Percentiles rank a stretch among this genome's conserved stretches.
Evolutionary conservation across 2,113 vertebrate species (phyloP).

Genomic region (Prolemur simus): DNA sequence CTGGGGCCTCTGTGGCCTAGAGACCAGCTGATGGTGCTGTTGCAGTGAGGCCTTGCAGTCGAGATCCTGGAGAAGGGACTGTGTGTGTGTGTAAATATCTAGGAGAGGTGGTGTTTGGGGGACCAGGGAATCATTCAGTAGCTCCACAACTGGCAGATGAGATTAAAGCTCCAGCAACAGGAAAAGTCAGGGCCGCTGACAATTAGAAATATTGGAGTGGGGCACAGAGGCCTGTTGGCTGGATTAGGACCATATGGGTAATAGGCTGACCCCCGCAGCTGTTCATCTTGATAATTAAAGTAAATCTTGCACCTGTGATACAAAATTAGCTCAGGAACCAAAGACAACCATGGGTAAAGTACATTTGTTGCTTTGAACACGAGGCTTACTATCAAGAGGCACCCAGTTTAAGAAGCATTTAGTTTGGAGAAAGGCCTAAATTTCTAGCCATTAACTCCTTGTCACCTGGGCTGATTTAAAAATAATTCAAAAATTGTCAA

Average conservation of each 20-base stretch:
- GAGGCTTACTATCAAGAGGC: slow-evolving; percentile 66
- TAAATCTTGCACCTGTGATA: slow-evolving; percentile 80
- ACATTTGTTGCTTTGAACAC: slow-evolving; percentile 67
- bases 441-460: slow-evolving; percentile 58
- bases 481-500: neutral
- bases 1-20: neutral
- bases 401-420: slow-evolving; percentile 38
- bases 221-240: slow-evolving; percentile 1
- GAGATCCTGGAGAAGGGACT: neutral
- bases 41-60: neutral
- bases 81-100: neutral
- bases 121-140: neutral
- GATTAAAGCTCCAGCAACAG: slow-evolving; percentile 70
- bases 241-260: slow-evolving; percentile 65
- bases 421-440: neutral
- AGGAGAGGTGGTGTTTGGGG: neutral
- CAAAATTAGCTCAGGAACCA: slow-evolving; percentile 67
- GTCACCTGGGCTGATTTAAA: slow-evolving; percentile 32
- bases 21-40: neutral
- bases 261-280: slow-evolving; percentile 76
- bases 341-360: neutral
- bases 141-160: slow-evolving; percentile 35
- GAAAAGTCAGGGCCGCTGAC: slow-evolving; percentile 61
- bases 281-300: slow-evolving; percentile 68
- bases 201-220: slow-evolving; percentile 22